phyloP scores from a whole-genome alignment of 1,140 invertebrate genomes.

The Pemphigus obesinymphae region DNA sequence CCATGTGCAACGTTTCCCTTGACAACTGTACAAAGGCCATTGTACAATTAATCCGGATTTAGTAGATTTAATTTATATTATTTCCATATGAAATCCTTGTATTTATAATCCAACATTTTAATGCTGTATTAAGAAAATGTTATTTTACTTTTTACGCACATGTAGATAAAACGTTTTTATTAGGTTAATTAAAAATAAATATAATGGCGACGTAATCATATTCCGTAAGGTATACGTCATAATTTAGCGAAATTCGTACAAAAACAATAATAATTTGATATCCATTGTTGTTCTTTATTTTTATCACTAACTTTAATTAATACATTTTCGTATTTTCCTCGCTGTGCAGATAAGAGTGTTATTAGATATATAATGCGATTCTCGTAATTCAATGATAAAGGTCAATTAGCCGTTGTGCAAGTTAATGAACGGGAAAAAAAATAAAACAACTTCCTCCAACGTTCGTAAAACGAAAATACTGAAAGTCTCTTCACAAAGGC shows the following conservation, averaged over 20 bases:
- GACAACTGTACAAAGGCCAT: background rate
- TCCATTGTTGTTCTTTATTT: background rate
- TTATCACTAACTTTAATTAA: background rate
- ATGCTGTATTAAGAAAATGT: background rate
- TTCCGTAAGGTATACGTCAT: background rate
- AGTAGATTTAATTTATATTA: background rate
- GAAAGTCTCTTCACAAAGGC: background rate
- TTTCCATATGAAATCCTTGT: background rate
- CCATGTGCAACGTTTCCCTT: background rate
- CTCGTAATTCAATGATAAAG: background rate
- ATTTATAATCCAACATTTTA: background rate
- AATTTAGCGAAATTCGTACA: background rate
- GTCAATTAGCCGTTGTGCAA: background rate
- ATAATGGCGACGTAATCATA: background rate
- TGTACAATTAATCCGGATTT: background rate
- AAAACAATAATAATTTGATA: background rate
- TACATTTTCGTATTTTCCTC: background rate
- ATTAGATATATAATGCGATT: background rate
- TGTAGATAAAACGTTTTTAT: background rate
- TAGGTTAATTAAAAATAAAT: background rate
- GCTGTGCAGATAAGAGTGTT: background rate
- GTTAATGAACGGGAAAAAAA: conserved; percentile 10
- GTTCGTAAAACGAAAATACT: background rate
- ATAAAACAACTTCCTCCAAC: background rate
- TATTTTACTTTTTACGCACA: background rate